Conservation (phyloP, 1,140 invertebrate species). For the Pantala flavescens region DNA sequence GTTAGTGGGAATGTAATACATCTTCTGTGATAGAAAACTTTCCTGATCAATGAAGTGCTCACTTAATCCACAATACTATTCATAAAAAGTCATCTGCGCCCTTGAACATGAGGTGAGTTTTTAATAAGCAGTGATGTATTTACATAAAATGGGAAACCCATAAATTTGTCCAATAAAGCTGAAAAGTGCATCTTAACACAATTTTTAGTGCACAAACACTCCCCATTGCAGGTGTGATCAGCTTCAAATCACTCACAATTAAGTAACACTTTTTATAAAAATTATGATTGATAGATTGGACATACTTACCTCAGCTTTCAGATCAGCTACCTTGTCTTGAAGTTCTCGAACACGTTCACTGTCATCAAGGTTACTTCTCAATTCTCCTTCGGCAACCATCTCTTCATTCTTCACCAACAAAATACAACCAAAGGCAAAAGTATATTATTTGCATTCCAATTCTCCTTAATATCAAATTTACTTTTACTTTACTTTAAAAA, state of each 20-base stretch:
- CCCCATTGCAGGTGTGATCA: neutral
- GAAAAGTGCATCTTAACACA: neutral
- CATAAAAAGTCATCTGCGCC: too few species aligned
- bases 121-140: neutral
- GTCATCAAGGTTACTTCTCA: constrained; percentile 68
- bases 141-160: neutral
- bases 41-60: neutral
- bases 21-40: neutral
- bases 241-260: neutral
- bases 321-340: constrained; percentile 79
- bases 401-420: constrained; percentile 68
- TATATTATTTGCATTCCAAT: neutral
- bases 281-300: neutral
- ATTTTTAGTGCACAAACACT: neutral
- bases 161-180: neutral
- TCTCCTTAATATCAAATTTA: neutral
- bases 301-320: constrained; percentile 73
- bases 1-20: constrained; percentile 2
- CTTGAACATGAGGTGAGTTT: too few species aligned
- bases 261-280: neutral
- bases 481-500: too few species aligned
- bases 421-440: neutral
- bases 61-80: too few species aligned
- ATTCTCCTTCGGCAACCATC: constrained; percentile 76
- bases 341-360: constrained; percentile 75